These are phyloP conservation scores for Lasiommata megera DNA, from an alignment of 2,888 invertebrate genomes.

Conservation along the genomic window DNA sequence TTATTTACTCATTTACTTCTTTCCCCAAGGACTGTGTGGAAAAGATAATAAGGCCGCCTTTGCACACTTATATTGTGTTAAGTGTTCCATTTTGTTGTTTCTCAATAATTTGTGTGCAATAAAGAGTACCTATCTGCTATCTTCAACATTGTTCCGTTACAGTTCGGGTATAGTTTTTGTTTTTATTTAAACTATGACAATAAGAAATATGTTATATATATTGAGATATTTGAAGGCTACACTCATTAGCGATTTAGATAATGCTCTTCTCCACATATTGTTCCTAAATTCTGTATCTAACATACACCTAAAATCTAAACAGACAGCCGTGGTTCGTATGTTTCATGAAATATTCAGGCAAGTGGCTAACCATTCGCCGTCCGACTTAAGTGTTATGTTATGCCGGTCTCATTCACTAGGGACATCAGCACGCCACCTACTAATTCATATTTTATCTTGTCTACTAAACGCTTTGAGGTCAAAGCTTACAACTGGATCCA, in stretches of 20 bases:
- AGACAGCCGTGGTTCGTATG: not conserved
- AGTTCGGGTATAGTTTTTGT: too few species aligned
- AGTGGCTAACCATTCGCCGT: constrained; percentile 7
- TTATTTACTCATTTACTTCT: too few species aligned
- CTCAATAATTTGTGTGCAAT: too few species aligned
- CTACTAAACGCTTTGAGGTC: constrained; percentile 4
- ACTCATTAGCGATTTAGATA: not conserved
- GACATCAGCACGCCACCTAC: constrained; percentile 3
- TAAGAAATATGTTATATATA: too few species aligned
- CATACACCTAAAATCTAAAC: not conserved
- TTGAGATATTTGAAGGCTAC: too few species aligned
- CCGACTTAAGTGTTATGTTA: constrained; percentile 14
- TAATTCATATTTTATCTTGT: constrained; percentile 8
- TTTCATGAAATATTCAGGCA: constrained; percentile 12
- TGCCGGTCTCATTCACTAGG: constrained; percentile 9
- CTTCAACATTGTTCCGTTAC: too few species aligned
- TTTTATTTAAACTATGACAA: not conserved
- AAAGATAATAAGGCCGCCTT: too few species aligned
- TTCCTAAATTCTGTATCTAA: not conserved
- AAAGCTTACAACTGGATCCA: not conserved
- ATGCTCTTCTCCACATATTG: not conserved
- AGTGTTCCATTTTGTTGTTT: too few species aligned
- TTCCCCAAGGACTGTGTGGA: too few species aligned
- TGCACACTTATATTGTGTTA: too few species aligned
- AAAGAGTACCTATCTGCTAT: too few species aligned